A percentile compares a stretch with the other conserved stretches of the same genome.
Evolutionary conservation across 2,797 vertebrate species (phyloP).

Genomic region (Oreochromis grahami): DNA sequence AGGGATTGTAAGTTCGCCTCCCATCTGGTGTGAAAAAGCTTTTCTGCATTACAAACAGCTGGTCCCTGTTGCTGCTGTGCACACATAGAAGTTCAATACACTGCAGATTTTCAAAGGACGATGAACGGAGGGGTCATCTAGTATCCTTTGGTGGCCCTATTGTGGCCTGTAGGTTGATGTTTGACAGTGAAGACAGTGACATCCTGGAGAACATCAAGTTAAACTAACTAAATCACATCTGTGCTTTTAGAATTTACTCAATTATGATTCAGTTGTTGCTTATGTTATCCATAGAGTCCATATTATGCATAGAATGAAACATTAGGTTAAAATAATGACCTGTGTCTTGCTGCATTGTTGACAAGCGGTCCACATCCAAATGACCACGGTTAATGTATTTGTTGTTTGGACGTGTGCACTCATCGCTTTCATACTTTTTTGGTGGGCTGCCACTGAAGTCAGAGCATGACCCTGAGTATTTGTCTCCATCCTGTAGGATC

Average conservation of each 20-base stretch:
- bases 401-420: background rate
- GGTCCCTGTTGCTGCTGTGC: background rate
- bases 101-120: background rate
- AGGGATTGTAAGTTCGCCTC: conserved; percentile 74
- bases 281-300: background rate
- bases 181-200: background rate
- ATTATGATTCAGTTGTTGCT: background rate
- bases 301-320: background rate
- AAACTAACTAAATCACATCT: background rate
- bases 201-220: background rate
- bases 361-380: background rate
- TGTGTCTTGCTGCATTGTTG: background rate
- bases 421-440: background rate
- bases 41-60: background rate
- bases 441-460: background rate
- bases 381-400: background rate
- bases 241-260: background rate
- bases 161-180: background rate
- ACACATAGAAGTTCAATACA: background rate
- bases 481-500: conserved; percentile 75
- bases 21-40: conserved; percentile 55
- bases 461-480: background rate
- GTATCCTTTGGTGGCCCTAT: background rate
- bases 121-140: background rate
- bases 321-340: background rate